Evolutionary conservation across 2,113 vertebrate genomes (phyloP).

Genomic region (Cryptotis parvus): DNA sequence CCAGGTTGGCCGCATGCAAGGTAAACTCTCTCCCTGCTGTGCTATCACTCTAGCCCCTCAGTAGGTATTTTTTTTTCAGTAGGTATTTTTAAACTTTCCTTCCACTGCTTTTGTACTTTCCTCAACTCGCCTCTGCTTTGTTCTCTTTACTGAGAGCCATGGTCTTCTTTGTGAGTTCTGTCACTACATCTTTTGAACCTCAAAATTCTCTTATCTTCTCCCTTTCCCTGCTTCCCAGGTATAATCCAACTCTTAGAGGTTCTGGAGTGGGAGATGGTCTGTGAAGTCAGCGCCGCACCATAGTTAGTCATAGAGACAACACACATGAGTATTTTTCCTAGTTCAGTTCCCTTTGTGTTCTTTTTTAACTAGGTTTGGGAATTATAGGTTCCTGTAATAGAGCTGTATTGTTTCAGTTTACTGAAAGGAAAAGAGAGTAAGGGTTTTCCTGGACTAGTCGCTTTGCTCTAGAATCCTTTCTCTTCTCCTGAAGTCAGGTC

Average conservation of each 20-base stretch:
- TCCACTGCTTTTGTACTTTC: conserved; percentile 33
- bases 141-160: conserved; percentile 31
- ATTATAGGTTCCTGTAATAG: background rate
- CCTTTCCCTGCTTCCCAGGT: background rate
- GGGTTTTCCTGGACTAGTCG: background rate
- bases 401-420: background rate
- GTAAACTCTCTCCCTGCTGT: too few species aligned
- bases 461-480: background rate
- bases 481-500: background rate
- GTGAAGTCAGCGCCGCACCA: background rate
- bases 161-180: background rate
- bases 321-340: background rate
- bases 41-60: too few species aligned
- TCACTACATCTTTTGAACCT: background rate
- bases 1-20: too few species aligned
- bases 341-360: background rate
- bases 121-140: background rate
- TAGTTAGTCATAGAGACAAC: background rate
- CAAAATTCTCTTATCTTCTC: conserved; percentile 9
- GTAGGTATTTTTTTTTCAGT: too few species aligned
- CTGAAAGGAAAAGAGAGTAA: conserved; percentile 25
- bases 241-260: background rate
- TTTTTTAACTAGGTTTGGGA: background rate
- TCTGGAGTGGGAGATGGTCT: background rate
- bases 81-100: background rate